Base-by-base conservation (phyloP, 2,797 vertebrate genomes). In the Clarias platycephalus region DNA sequence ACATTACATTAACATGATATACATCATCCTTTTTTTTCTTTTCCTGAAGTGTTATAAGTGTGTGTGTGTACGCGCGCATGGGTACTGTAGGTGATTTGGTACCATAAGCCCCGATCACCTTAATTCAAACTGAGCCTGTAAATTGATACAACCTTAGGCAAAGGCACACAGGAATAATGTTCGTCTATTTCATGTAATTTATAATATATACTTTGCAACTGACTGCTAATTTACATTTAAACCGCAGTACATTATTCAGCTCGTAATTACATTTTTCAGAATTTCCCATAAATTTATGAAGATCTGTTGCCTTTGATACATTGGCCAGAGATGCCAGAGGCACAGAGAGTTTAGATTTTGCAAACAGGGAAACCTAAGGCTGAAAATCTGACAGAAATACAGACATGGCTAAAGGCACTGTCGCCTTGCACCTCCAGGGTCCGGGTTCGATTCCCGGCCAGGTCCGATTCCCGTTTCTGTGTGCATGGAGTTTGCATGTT, bases 191-290 rank as follows among this genome's bases (percentile, higher is more conserved):
- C 40, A 66, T 22, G 20, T 53, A 44, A 22, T 80, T 80, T 53
- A 66, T 66, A 49, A 80, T 66, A 53, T 64, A 22, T 80, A 13
- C 40, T 53, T 76, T 76, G 72, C 72, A 34, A 57, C 28, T 53
- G 76, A 62, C 78, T 66, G n/a, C 62, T 44, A 44, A 66, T 66
- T 78, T 63, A 9, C 40, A 80, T 80, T 80, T 80, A 44, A 66
- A 80, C 64, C 37, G 22, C 40, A 28, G 40, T 5, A 80, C 62
- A 80, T 80, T 8, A 66, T 64, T 66, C 62, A 53, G 78, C n/a
- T 20, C 9, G 62, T 66, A n/a, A 66, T 80, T 66, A 66, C 26
- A 31, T 44, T 53, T 53, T 28, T 80, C 16, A 64, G 28, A 53
- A 16, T 62, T 62, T 16, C 22, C 12, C 58, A 40, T 63, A 62